Evolutionary conservation across 2,888 invertebrate genomes (phyloP).

Genomic region (Calliopum simillimum): DNA sequence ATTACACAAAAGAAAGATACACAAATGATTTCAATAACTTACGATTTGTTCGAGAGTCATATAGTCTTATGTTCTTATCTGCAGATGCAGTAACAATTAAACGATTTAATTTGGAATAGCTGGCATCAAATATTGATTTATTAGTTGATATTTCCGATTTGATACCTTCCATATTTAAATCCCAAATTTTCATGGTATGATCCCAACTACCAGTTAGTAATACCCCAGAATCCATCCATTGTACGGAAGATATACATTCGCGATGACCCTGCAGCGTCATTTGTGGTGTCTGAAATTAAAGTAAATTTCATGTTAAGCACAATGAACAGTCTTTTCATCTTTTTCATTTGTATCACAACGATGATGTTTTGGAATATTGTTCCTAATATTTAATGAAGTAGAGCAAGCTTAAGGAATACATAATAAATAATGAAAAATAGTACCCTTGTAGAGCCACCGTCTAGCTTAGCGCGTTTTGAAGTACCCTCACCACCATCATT

Average conservation of each 20-base stretch:
- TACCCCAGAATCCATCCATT: constrained; percentile 85
- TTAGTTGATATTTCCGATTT: constrained; percentile 87
- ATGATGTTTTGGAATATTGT: background rate
- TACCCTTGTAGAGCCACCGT: constrained; percentile 71
- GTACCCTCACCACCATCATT: constrained; percentile 72
- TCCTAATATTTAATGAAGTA: background rate
- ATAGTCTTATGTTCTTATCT: constrained; percentile 90
- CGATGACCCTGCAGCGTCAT: constrained; percentile 92
- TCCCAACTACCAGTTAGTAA: constrained; percentile 94
- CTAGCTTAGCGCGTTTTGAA: constrained; percentile 70
- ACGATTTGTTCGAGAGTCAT: constrained; percentile 91
- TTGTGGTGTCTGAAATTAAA: constrained; percentile 75
- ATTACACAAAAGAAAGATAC: background rate
- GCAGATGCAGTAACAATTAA: constrained; percentile 88
- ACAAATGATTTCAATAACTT: constrained; percentile 46
- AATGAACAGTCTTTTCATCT: too few species aligned
- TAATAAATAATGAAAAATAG: constrained; percentile 35
- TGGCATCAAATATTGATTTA: constrained; percentile 89
- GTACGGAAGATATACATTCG: constrained; percentile 86
- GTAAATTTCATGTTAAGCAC: too few species aligned
- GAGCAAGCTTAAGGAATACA: too few species aligned
- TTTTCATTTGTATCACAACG: background rate
- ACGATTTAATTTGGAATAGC: constrained; percentile 83
- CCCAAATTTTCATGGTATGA: constrained; percentile 95
- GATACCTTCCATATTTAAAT: constrained; percentile 85